phyloP scores from a whole-genome alignment of 1,140 invertebrate genomes.

The Drosophila sturtevanti region DNA sequence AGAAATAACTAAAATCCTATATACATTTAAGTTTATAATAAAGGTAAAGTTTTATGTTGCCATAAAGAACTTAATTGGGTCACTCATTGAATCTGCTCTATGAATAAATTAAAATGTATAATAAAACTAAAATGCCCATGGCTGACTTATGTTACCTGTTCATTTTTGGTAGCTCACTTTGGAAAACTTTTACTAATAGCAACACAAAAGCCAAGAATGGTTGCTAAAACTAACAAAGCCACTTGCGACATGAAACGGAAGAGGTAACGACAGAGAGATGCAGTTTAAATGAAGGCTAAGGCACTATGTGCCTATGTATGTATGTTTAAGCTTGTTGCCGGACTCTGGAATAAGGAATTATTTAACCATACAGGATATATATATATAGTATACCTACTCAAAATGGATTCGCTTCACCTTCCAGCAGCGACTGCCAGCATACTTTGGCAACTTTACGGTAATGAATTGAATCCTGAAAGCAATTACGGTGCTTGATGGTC shows the following conservation, averaged over 20 bases:
- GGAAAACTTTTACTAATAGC: slow-evolving; percentile 3
- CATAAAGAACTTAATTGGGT: slow-evolving; percentile 2
- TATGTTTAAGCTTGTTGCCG: slow-evolving; percentile 4
- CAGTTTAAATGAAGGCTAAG: neutral
- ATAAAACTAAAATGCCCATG: neutral
- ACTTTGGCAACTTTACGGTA: slow-evolving; percentile 18
- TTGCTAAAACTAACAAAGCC: slow-evolving; percentile 12
- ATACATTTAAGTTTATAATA: neutral
- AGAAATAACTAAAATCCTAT: neutral
- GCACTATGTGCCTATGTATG: neutral
- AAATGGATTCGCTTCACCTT: slow-evolving; percentile 18
- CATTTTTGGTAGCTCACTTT: slow-evolving; percentile 2
- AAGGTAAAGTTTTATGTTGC: neutral
- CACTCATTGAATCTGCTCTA: slow-evolving; percentile 10
- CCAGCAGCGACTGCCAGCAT: slow-evolving; percentile 7
- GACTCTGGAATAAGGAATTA: slow-evolving; percentile 9
- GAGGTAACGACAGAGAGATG: slow-evolving; percentile 5
- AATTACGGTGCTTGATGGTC: slow-evolving; percentile 13
- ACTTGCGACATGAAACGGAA: slow-evolving; percentile 11
- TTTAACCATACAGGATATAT: slow-evolving; percentile 9
- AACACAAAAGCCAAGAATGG: slow-evolving; percentile 15
- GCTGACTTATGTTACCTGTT: slow-evolving; percentile 4
- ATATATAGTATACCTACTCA: neutral
- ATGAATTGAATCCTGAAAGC: slow-evolving; percentile 26
- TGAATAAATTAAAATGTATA: slow-evolving; percentile 11